phyloP scores from a whole-genome alignment of 2,888 invertebrate species.

The Troglohyphantes excavatus region DNA sequence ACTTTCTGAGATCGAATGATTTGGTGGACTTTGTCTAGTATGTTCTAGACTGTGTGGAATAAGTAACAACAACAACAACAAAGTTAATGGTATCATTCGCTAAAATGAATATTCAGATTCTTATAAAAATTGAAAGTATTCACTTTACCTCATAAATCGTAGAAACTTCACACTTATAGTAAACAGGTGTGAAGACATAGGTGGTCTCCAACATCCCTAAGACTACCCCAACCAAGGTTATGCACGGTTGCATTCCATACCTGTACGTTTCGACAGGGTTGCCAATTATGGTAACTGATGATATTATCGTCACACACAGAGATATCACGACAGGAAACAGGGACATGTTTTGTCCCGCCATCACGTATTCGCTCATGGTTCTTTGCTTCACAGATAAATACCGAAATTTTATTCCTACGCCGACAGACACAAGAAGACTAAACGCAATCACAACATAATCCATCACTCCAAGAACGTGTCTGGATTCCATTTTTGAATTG shows the following conservation, averaged over 20 bases:
- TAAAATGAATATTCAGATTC: too few species aligned
- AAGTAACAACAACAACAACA: too few species aligned
- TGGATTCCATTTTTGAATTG: neutral
- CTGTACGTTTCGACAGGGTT: conserved; percentile 23
- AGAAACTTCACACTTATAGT: conserved; percentile 14
- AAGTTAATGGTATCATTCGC: too few species aligned
- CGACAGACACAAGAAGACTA: too few species aligned
- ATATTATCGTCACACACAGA: neutral
- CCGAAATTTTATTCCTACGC: conserved; percentile 23
- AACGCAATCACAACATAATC: too few species aligned
- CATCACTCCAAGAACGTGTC: neutral
- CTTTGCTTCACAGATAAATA: neutral
- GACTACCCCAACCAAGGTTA: neutral
- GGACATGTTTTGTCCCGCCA: conserved; percentile 45
- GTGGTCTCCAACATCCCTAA: neutral
- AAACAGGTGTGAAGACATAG: conserved; percentile 28
- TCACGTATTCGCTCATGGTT: neutral
- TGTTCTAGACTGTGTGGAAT: too few species aligned
- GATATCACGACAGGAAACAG: conserved; percentile 30
- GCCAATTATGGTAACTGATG: neutral
- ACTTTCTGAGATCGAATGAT: too few species aligned
- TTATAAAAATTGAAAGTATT: too few species aligned
- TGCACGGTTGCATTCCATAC: neutral
- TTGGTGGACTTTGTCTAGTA: too few species aligned
- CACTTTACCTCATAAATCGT: conserved; percentile 45